Percentiles rank a stretch among this genome's conserved stretches.
phyloP scores from a whole-genome alignment of 2,113 vertebrate species.

The Oceanites oceanicus region DNA sequence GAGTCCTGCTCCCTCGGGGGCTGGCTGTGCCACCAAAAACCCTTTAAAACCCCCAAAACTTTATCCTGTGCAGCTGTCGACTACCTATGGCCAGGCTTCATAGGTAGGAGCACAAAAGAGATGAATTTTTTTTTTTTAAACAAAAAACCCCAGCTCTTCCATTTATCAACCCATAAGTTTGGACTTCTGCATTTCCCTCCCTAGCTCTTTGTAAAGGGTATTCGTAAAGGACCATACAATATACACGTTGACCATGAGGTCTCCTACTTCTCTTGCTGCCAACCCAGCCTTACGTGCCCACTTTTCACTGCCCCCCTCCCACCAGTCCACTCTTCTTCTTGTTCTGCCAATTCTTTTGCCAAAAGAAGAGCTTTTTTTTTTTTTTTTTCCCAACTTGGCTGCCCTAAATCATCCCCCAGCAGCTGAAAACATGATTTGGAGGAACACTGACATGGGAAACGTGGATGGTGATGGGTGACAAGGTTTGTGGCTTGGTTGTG shows the following conservation, averaged over 20 bases:
- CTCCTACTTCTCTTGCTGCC: neutral
- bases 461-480: neutral
- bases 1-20: neutral
- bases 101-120: neutral
- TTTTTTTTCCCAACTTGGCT: fast-evolving
- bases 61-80: fast-evolving
- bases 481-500: neutral
- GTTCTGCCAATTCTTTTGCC: neutral
- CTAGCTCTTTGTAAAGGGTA: fast-evolving
- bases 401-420: neutral
- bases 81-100: neutral
- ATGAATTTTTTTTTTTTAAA: neutral
- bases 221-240: neutral
- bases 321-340: neutral
- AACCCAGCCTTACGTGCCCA: neutral
- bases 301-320: neutral
- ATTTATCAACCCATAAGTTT: neutral
- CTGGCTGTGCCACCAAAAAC: neutral
- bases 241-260: fast-evolving
- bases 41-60: neutral
- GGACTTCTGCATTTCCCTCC: neutral
- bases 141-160: neutral
- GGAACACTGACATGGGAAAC: neutral
- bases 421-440: neutral
- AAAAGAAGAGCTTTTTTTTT: neutral